Base-by-base conservation (phyloP, 64 coral and sea anemone genomes). In the Actinia equina region DNA sequence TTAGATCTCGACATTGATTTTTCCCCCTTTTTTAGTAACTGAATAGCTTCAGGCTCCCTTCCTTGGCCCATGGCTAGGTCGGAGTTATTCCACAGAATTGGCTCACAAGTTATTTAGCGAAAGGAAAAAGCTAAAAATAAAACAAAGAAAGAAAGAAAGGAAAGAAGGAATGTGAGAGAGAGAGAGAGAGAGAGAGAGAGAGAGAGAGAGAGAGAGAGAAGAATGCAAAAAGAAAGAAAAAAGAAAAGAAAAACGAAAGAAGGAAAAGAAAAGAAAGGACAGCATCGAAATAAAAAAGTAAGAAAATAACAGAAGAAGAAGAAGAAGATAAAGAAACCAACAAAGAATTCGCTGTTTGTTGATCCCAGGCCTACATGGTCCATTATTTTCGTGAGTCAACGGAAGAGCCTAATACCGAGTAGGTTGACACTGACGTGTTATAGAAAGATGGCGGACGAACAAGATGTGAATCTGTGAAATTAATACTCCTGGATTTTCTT, bases 391-490 rank as follows among this genome's bases (percentile, higher is more conserved):
- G 69, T 74, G 69, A 42, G 26, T 3, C 9, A 30, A 41, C n/a
- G 69, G 62, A 74, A 74, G 26, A 74, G 27, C 27, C 69, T 74
- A 74, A 26, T 30, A 74, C n/a, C 69, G 37, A 74, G 69, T 74
- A 74, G 10, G 25, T 74, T 74, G 69, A 81, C 44, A 81, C 78
- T 81, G 78, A 81, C 78, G 78, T 81, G 78, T 81, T 20, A 80
- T 37, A 37, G 25, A 81, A 81, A 81, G 43, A 81, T 81, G 78
- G 78, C 78, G 78, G 78, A 81, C 78, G 78, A 81, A 49, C 17
- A 22, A 44, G 78, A 81, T 6, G 17, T 81, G 19, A n/a, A 22
- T 51, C 18, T 18, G 16, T 44, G 49, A 81, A 81, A 81, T 81
- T 15, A 51, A 81, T 81, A 81, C 17, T 44, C 27, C 44, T 22